Conservation (phyloP, 2,888 invertebrate species). For the Coremacera marginata region DNA sequence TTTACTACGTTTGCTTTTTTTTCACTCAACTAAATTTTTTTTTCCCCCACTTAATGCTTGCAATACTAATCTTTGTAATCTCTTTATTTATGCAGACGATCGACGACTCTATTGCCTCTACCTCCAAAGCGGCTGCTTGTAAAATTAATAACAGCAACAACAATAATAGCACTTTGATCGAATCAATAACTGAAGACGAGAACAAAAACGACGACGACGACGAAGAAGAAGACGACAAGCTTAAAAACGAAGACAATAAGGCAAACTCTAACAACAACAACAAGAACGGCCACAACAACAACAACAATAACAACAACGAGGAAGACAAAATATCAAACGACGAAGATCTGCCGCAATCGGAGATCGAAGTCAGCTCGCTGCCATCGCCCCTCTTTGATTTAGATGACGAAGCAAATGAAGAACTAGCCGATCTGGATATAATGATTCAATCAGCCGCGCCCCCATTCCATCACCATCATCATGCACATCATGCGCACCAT, state of each 20-base stretch:
- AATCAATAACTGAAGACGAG: conserved; percentile 52
- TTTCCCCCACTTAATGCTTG: not conserved
- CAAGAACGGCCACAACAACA: conserved; percentile 37
- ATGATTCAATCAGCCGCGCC: conserved; percentile 68
- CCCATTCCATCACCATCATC: conserved; percentile 62
- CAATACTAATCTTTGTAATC: not conserved
- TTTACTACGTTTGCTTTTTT: not conserved
- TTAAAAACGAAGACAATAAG: conserved; percentile 42
- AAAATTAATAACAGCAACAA: conserved; percentile 40
- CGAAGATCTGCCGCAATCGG: conserved; percentile 57
- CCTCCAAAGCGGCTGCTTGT: conserved; percentile 61
- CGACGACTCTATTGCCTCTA: conserved; percentile 60
- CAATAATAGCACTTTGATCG: conserved; percentile 41
- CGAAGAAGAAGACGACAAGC: conserved; percentile 37
- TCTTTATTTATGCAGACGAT: conserved; percentile 26
- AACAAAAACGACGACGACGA: conserved; percentile 40
- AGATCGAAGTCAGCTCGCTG: conserved; percentile 57
- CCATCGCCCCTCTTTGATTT: conserved; percentile 67
- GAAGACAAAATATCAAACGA: conserved; percentile 47
- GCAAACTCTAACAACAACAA: conserved; percentile 38
- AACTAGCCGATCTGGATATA: conserved; percentile 65
- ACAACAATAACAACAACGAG: conserved; percentile 16
- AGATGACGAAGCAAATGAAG: conserved; percentile 68
- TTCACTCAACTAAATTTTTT: not conserved
- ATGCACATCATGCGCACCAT: conserved; percentile 52